phyloP scores from a whole-genome alignment of 2,888 invertebrate species.

The Vannuccia rotundouncinata region DNA sequence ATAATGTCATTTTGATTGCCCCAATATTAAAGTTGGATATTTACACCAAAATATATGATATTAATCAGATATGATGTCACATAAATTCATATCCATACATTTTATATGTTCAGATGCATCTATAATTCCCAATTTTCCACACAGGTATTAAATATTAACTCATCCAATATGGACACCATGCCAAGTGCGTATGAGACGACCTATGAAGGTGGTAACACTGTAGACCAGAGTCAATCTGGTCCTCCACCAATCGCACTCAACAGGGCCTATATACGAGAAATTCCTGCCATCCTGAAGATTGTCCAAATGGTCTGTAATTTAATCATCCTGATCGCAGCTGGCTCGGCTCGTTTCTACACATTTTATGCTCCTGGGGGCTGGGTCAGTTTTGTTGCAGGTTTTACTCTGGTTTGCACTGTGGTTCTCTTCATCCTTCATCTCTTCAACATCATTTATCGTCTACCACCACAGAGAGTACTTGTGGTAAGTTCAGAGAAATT shows the following conservation, averaged over 20 bases:
- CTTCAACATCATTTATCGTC: neutral
- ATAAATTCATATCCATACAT: too few relatives aligned
- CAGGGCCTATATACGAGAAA: neutral
- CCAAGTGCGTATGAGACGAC: constrained; percentile 12
- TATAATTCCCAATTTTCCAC: too few relatives aligned
- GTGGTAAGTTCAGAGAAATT: neutral
- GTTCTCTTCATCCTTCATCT: neutral
- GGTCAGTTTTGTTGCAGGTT: neutral
- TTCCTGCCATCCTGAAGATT: neutral
- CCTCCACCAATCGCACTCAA: neutral
- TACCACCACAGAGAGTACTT: neutral
- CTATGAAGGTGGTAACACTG: neutral
- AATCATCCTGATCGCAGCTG: neutral
- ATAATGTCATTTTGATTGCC: too few relatives aligned
- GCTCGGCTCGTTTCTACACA: neutral
- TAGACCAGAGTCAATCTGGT: neutral
- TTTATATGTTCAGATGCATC: too few relatives aligned
- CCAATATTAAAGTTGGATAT: too few relatives aligned
- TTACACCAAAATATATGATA: too few relatives aligned
- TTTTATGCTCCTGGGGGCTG: neutral
- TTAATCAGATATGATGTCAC: too few relatives aligned
- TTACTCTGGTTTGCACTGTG: neutral
- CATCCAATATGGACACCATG: constrained; percentile 13
- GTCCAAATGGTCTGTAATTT: neutral
- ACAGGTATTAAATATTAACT: too few relatives aligned